These are phyloP conservation scores for Bombus consobrinus DNA, from an alignment of 1,140 invertebrate species.

Conservation along the genomic window DNA sequence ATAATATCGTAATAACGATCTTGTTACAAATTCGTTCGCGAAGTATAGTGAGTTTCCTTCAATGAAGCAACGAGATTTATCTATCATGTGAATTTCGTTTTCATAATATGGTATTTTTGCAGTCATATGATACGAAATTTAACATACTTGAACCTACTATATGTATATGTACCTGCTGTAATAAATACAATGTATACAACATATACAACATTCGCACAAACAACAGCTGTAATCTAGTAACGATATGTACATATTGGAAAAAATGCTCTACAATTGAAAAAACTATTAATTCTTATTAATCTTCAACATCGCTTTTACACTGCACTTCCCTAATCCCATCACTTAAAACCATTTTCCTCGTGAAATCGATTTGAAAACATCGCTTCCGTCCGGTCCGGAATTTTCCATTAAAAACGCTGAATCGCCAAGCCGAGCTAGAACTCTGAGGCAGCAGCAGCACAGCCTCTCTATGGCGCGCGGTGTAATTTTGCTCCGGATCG, in stretches of 20 bases:
- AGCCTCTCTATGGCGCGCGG: background rate
- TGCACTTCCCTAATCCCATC: background rate
- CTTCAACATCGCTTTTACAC: background rate
- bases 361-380: background rate
- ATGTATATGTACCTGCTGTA: background rate
- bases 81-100: background rate
- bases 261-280: background rate
- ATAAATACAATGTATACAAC: background rate
- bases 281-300: background rate
- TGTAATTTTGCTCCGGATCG: slow-evolving; percentile 23
- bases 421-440: background rate
- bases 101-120: background rate
- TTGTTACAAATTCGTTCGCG: no score
- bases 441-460: background rate
- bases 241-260: background rate
- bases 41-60: no score
- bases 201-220: background rate
- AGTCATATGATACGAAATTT: background rate
- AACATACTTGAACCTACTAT: background rate
- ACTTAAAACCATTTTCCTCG: background rate
- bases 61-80: no score
- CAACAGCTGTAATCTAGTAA: background rate
- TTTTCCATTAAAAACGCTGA: slow-evolving; percentile 10
- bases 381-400: background rate
- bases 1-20: no score